Base-by-base conservation (phyloP, 2,797 vertebrate genomes). In the Aplochiton taeniatus region DNA sequence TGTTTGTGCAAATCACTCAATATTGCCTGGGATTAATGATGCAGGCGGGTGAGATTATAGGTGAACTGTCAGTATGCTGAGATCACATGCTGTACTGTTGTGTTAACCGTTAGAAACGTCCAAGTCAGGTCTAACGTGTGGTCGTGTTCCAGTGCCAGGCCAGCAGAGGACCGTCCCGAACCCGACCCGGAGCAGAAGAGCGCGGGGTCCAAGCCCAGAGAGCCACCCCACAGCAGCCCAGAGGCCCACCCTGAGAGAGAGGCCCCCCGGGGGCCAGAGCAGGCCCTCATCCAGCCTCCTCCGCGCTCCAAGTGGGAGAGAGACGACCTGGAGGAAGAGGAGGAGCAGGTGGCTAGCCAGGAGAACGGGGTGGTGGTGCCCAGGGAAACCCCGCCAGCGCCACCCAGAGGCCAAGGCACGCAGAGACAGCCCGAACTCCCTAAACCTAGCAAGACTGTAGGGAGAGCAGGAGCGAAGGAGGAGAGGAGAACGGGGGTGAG, bases 231-330 rank as follows among this genome's bases (percentile, higher is more conserved):
- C 76, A 0, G 57, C 19, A 5, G 71, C 60, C 84, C 70, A 0
- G 54, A 11, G 55, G 44, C 44, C 46, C 19, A 18, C 58, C 58
- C 58, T 66, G 46, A 17, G 16, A 43, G 57, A 58, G 42, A 58
- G 42, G 57, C 42, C 44, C n/a, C 43, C 9, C 11, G 49, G 4
- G 49, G 49, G 2, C 45, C 9, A 0, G 81, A 86, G 57, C 81
- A 85, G 61, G 83, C 85, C 0, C 78, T 87, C 71, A 90, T 91
- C 41, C 89, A 87, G 76, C 68, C 84, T 0, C 89, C 89, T 7
- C 89, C 89, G 31, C 88, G 87, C 69, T 91, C 89, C 62, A 91
- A 91, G 70, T 91, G 89, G 89, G 89, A 90, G 72, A 69, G 77
- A 42, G 89, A 91, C 11, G 89, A 91, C 0, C 87, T 89, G 0